A percentile compares a stretch with the other conserved stretches of the same genome.
phyloP scores from a whole-genome alignment of 2,797 vertebrate genomes.

The Naso thynnoides region DNA sequence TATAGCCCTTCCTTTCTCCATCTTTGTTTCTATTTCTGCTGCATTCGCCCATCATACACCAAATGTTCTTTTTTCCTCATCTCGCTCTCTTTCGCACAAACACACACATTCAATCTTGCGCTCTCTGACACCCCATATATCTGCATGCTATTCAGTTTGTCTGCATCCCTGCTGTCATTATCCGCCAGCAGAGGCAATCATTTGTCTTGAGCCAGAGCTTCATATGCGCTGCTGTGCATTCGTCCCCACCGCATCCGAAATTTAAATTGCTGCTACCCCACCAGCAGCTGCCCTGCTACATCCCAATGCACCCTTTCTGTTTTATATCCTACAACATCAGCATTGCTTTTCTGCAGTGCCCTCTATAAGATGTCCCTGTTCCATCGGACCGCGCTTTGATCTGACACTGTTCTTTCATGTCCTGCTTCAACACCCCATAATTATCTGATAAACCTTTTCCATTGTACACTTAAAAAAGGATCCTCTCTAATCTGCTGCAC shows the following conservation, averaged over 20 bases:
- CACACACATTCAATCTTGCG: conserved; percentile 1
- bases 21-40: background rate
- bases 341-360: conserved; percentile 9
- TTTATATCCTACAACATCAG: conserved; percentile 6
- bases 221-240: conserved; percentile 31
- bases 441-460: conserved; percentile 35
- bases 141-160: conserved; percentile 23
- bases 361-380: background rate
- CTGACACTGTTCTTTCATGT: conserved; percentile 2
- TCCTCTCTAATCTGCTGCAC: conserved; percentile 17
- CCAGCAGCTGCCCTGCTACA: conserved; percentile 4
- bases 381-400: background rate
- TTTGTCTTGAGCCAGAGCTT: conserved; percentile 46
- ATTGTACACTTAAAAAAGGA: conserved; percentile 12
- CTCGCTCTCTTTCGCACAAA: background rate
- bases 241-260: conserved; percentile 36
- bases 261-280: conserved; percentile 43
- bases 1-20: background rate
- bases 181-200: conserved; percentile 34
- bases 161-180: conserved; percentile 49
- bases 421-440: conserved; percentile 6
- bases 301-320: background rate
- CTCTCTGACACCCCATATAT: conserved; percentile 5
- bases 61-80: conserved; percentile 6
- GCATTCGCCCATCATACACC: conserved; percentile 25